These are phyloP conservation scores for Pogonus chalceus DNA, from an alignment of 1,140 invertebrate genomes.

Conservation along the genomic window DNA sequence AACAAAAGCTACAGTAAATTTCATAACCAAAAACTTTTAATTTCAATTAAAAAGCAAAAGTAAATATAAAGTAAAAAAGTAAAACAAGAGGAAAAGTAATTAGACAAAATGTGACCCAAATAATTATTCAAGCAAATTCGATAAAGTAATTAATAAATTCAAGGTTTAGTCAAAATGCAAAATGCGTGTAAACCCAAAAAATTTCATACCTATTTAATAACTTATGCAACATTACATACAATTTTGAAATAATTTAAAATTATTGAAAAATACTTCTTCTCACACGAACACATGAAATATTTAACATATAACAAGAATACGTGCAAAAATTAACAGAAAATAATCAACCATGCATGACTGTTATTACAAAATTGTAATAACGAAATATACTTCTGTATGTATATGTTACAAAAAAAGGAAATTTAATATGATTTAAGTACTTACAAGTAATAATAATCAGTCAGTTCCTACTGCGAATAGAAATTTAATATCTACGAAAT, in stretches of 20 bases:
- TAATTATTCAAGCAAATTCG: not conserved
- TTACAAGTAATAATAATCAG: too few relatives aligned
- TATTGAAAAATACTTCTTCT: not conserved
- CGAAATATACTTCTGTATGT: too few relatives aligned
- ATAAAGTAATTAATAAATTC: not conserved
- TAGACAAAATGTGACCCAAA: conserved; percentile 2
- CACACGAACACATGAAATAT: not conserved
- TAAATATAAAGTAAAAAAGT: not conserved
- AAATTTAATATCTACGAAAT: not conserved
- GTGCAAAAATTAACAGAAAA: not conserved
- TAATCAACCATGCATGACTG: not conserved
- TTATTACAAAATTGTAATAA: too few relatives aligned
- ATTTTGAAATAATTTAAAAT: not conserved
- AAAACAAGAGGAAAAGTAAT: not conserved
- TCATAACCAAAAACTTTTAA: not conserved
- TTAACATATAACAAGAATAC: not conserved
- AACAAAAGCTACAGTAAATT: not conserved
- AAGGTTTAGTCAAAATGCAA: not conserved
- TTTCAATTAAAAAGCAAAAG: not conserved
- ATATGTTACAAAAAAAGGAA: too few relatives aligned
- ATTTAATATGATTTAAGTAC: too few relatives aligned
- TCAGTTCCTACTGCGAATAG: not conserved
- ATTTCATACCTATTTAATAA: not conserved
- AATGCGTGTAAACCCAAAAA: not conserved
- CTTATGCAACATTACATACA: not conserved